These are phyloP conservation scores for Periophthalmus modestus DNA, from an alignment of 2,113 vertebrate species.

Conservation along the genomic window DNA sequence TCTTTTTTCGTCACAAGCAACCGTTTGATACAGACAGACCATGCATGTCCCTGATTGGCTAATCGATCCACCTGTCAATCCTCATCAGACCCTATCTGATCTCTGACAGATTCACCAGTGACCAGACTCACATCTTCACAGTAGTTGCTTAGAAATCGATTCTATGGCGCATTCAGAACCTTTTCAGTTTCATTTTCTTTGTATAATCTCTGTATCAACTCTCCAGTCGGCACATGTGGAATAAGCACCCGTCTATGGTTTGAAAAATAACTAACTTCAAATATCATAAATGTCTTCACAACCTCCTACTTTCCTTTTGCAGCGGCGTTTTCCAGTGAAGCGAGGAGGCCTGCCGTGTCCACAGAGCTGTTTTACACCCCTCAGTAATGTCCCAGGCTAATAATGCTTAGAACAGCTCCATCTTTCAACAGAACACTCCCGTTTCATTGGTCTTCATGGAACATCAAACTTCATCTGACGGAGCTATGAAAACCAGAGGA, in stretches of 20 bases:
- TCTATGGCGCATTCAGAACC: no score
- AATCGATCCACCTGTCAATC: no score
- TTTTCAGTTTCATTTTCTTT: no score
- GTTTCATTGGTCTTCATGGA: conserved; percentile 64
- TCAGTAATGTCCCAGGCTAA: conserved; percentile 52
- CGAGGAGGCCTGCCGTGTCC: conserved; percentile 48
- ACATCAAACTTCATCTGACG: conserved; percentile 69
- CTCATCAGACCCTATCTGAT: no score
- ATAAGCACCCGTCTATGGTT: background rate
- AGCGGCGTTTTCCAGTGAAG: conserved; percentile 12
- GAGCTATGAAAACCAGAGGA: conserved; percentile 40
- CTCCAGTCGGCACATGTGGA: no score
- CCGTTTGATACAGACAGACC: no score
- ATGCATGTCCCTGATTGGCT: no score
- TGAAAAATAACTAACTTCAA: background rate
- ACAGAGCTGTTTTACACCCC: conserved; percentile 65
- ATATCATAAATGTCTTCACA: background rate
- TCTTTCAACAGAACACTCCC: conserved; percentile 43
- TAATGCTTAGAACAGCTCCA: conserved; percentile 54
- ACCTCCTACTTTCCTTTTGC: conserved; percentile 14
- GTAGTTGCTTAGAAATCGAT: no score
- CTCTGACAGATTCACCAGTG: no score
- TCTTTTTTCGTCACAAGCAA: no score
- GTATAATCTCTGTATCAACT: no score
- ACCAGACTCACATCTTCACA: no score